Evolutionary conservation across 2,888 invertebrate species (phyloP), one percentile per base, ranked within the genome.

Genomic region (Gnatocerus cornutus): DNA sequence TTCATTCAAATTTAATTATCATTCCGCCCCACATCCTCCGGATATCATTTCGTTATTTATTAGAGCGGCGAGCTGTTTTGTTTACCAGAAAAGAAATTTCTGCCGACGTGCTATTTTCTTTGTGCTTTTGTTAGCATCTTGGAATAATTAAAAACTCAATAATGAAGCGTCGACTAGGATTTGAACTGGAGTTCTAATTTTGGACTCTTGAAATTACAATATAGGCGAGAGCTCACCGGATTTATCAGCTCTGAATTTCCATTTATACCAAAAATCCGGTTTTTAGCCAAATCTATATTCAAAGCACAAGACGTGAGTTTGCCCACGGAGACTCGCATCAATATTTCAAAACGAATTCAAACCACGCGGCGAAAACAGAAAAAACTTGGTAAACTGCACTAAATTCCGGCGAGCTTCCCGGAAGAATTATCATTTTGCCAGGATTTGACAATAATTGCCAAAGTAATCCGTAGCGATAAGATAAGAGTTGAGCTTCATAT

Each of bases 341-440:
- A 67, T 67, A 67, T 67, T 59, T 65, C 53, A 52, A 45, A 48
- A 37, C 62, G 52, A 62, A 62, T 62, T 62, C 62, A 56, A 65
- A 65, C 55, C 65, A 56, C 65, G 65, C 53, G 48, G 21, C 21
- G 16, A 56, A 56, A 65, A 56, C n/a, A 27, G 65, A 46, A 65
- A 64, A 65, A 65, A 56, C 39, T 65, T 46, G 56, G 65, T 65
- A 65, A 65, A 65, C 65, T 65, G 56, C 46, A 41, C 45, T 45
- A 55, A 64, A 55, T 64, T 55, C 63, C 39, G 12, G 3, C 59
- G 30, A 48, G 29, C 14, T 41, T 62, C 41, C 41, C 21, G 7
- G 21, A 30, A 29, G 63, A 63, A 63, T 63, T 52, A 63, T 62
- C 39, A 62, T 62, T 52, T 50, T 50, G 9, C 3, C n/a, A n/a